Conservation (phyloP, 2,888 invertebrate genomes). For the Stramonita haemastoma region DNA sequence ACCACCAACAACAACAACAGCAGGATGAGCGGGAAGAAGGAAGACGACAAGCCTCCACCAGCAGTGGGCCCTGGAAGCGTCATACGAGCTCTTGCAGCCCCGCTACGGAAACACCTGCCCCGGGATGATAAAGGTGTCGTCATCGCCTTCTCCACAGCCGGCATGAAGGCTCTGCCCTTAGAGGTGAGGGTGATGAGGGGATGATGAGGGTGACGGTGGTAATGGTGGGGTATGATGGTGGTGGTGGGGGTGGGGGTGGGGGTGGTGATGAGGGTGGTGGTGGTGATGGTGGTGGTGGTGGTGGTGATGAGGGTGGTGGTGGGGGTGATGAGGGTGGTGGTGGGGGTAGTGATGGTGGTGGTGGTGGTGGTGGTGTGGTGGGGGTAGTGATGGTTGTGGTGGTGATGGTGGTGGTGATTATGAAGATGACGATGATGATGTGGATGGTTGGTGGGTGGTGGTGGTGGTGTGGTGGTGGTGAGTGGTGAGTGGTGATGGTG, state of each 20-base stretch:
- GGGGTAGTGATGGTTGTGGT: neutral
- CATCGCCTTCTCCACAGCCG: conserved; percentile 63
- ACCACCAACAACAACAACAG: neutral
- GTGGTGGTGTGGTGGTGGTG: neutral
- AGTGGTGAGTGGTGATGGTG: neutral
- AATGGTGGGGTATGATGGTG: neutral
- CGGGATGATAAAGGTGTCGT: conserved; percentile 50
- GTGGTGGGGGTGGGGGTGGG: neutral
- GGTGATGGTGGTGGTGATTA: neutral
- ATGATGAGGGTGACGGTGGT: neutral
- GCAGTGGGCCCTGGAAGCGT: conserved; percentile 75
- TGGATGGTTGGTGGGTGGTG: neutral
- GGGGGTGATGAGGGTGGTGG: neutral
- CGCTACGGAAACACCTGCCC: conserved; percentile 60
- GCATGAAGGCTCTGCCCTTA: conserved; percentile 65
- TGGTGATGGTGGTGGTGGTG: neutral
- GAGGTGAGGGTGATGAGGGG: conserved; percentile 57
- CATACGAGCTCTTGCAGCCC: conserved; percentile 70
- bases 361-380: neutral
- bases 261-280: neutral
- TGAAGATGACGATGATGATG: neutral
- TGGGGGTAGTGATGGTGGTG: neutral
- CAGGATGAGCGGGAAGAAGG: conserved; percentile 55
- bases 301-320: neutral
- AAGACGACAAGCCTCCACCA: conserved; percentile 71